A percentile compares a stretch with the other conserved stretches of the same genome.
Evolutionary conservation across 2,113 vertebrate species (phyloP).

Genomic region (Genyomyrus donnyi): DNA sequence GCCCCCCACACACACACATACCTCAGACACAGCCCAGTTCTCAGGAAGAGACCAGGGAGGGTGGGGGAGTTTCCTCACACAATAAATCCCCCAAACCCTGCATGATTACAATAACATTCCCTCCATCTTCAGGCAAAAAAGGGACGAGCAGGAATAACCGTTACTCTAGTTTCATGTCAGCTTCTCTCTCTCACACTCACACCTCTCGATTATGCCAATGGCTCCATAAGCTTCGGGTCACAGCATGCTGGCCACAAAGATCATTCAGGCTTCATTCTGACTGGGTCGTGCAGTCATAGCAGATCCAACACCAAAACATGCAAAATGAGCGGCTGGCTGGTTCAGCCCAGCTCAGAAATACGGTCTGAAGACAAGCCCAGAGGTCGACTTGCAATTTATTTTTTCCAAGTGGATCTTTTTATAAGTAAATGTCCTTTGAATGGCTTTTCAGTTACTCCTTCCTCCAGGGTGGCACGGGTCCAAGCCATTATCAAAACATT

Average conservation of each 20-base stretch:
- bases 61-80: neutral
- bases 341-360: neutral
- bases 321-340: neutral
- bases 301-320: neutral
- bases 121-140: neutral
- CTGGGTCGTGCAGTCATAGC: neutral
- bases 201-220: neutral
- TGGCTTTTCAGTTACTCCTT: slow-evolving; percentile 13
- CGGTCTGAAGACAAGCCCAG: neutral
- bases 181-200: neutral
- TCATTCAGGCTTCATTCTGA: neutral
- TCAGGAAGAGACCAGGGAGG: neutral
- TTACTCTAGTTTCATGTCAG: neutral
- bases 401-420: slow-evolving; percentile 4
- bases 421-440: neutral
- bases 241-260: neutral
- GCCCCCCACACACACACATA: neutral
- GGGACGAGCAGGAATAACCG: neutral
- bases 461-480: slow-evolving; percentile 38
- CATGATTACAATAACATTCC: slow-evolving; percentile 6
- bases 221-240: neutral
- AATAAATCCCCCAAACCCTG: neutral
- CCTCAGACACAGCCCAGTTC: neutral
- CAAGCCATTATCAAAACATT: slow-evolving; percentile 42
- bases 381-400: neutral